Evolutionary conservation across 2,797 vertebrate species (phyloP).

Genomic region (Tangara arthus): DNA sequence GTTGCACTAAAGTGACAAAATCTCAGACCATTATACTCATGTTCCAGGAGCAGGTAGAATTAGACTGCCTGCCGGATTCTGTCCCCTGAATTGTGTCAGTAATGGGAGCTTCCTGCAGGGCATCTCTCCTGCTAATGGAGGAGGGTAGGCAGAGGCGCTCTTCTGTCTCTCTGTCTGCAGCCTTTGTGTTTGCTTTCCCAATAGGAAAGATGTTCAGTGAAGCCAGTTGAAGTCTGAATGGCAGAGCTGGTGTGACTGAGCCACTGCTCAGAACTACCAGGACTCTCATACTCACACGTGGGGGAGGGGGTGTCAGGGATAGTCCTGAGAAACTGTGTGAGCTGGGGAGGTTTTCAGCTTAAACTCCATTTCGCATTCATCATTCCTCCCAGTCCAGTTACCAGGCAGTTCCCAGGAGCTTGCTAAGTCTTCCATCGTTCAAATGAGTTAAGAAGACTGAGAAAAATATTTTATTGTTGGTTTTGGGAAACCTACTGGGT

Average conservation of each 20-base stretch:
- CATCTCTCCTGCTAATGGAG: neutral
- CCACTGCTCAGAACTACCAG: neutral
- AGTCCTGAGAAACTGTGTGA: neutral
- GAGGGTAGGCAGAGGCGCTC: neutral
- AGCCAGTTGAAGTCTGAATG: neutral
- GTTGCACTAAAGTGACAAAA: neutral
- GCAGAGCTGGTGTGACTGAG: neutral
- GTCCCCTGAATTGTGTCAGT: neutral
- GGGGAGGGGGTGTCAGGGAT: neutral
- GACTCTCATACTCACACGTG: fast-evolving
- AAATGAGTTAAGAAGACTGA: neutral
- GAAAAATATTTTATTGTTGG: neutral
- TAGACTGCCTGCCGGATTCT: neutral
- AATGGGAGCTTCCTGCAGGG: neutral
- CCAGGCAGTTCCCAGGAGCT: neutral
- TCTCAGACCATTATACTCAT: neutral
- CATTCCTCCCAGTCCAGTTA: neutral
- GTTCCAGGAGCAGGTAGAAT: neutral
- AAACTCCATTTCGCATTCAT: neutral
- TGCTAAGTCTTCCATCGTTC: neutral
- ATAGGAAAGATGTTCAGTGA: neutral
- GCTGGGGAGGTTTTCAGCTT: neutral
- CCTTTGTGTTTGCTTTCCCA: slow-evolving; percentile 19
- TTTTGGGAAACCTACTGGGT: neutral
- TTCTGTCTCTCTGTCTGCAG: neutral